Evolutionary conservation across 2,797 vertebrate species (phyloP).

Genomic region (Psittacula echo): DNA sequence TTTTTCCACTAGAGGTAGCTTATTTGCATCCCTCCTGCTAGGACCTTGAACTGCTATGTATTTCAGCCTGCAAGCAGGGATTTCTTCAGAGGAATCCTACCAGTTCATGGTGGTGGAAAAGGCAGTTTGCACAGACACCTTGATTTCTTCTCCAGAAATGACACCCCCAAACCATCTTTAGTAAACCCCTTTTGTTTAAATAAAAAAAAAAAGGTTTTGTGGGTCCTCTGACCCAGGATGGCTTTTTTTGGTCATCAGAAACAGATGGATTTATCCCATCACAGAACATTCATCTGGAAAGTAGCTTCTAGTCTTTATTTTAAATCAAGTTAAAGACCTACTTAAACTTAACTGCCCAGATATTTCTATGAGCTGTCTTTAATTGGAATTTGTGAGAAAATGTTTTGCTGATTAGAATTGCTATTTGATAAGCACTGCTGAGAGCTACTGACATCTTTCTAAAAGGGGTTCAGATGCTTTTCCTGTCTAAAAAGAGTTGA

Average conservation of each 20-base stretch:
- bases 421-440: background rate
- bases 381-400: background rate
- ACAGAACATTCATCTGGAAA: background rate
- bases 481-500: background rate
- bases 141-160: background rate
- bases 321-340: background rate
- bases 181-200: background rate
- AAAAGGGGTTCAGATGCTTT: background rate
- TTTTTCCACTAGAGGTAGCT: background rate
- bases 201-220: background rate
- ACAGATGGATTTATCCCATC: background rate
- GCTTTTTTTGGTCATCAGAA: background rate
- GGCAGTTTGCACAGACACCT: background rate
- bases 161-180: background rate
- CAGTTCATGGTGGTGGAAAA: background rate
- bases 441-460: background rate
- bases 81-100: background rate
- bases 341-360: background rate
- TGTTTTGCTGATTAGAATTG: background rate
- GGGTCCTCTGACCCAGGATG: background rate
- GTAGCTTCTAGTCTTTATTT: background rate
- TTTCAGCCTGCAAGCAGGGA: background rate
- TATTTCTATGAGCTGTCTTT: background rate
- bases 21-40: background rate
- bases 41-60: background rate